Evolutionary conservation across 2,797 vertebrate species (phyloP).

Genomic region (Takifugu ocellatus): DNA sequence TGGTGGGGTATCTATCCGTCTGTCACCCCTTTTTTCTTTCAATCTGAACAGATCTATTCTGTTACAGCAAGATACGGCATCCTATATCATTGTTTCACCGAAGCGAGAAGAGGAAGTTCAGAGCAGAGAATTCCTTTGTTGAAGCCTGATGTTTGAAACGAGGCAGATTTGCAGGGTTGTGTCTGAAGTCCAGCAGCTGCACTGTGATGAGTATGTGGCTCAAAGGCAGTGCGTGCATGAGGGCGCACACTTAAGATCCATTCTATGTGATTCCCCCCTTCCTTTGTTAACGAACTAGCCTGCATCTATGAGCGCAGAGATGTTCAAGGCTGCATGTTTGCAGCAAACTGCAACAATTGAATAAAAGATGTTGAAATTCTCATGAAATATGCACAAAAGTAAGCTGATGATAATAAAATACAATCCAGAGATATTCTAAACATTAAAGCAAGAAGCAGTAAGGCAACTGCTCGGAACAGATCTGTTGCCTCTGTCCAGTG

Average conservation of each 20-base stretch:
- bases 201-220: slow-evolving; percentile 30
- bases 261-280: slow-evolving; percentile 31
- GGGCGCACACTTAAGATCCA: slow-evolving; percentile 26
- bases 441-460: background rate
- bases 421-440: background rate
- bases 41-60: slow-evolving; percentile 47
- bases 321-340: slow-evolving; percentile 11
- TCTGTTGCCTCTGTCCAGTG: slow-evolving; percentile 9
- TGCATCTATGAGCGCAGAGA: slow-evolving; percentile 6
- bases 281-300: slow-evolving; percentile 33
- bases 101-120: slow-evolving; percentile 56
- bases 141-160: slow-evolving; percentile 45
- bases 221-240: slow-evolving; percentile 32
- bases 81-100: slow-evolving; percentile 47
- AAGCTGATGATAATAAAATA: slow-evolving; percentile 9
- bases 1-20: background rate
- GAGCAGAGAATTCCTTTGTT: slow-evolving; percentile 51
- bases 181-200: slow-evolving; percentile 41
- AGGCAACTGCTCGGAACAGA: slow-evolving; percentile 4
- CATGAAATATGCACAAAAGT: slow-evolving; percentile 5
- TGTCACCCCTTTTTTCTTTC: slow-evolving; percentile 50
- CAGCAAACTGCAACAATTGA: slow-evolving; percentile 25
- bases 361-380: slow-evolving; percentile 1
- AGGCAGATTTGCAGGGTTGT: slow-evolving; percentile 41
- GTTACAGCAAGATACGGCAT: slow-evolving; percentile 35